Percentiles rank a stretch among this genome's conserved stretches.
These are phyloP conservation scores for Heliconius hortense DNA, from an alignment of 2,888 invertebrate genomes.

Conservation along the genomic window DNA sequence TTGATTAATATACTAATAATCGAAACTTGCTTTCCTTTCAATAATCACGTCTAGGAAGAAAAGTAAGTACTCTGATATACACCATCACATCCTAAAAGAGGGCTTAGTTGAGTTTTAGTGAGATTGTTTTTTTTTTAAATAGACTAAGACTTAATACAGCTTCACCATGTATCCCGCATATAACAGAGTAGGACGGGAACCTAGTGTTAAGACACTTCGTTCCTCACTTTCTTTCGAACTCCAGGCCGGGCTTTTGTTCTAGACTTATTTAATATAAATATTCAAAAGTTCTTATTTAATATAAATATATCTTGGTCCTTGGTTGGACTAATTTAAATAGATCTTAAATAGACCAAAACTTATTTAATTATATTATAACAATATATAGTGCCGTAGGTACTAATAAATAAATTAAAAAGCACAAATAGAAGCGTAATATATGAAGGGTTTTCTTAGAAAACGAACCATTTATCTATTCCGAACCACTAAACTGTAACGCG, in stretches of 20 bases:
- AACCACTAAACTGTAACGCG: slow-evolving; percentile 63
- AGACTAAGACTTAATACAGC: too few species aligned
- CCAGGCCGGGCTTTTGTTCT: too few species aligned
- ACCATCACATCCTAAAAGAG: background rate
- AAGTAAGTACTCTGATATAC: background rate
- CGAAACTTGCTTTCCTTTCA: background rate
- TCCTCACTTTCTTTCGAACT: too few species aligned
- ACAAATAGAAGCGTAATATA: slow-evolving; percentile 56
- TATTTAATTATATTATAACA: background rate
- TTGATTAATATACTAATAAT: too few species aligned
- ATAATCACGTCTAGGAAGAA: background rate
- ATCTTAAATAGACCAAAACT: background rate
- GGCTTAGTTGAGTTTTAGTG: too few species aligned
- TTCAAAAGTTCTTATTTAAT: too few species aligned
- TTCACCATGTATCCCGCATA: too few species aligned
- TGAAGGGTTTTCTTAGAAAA: slow-evolving; percentile 65
- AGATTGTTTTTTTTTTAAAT: too few species aligned
- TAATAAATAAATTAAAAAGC: slow-evolving; percentile 4
- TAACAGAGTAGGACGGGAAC: too few species aligned
- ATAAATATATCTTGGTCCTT: background rate
- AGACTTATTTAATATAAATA: too few species aligned
- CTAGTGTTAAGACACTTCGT: too few species aligned
- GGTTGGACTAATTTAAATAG: background rate
- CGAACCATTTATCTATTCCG: slow-evolving; percentile 65
- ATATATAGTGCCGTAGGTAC: background rate